Conservation (phyloP, 1,140 invertebrate species). For the Andricus grossulariae region DNA sequence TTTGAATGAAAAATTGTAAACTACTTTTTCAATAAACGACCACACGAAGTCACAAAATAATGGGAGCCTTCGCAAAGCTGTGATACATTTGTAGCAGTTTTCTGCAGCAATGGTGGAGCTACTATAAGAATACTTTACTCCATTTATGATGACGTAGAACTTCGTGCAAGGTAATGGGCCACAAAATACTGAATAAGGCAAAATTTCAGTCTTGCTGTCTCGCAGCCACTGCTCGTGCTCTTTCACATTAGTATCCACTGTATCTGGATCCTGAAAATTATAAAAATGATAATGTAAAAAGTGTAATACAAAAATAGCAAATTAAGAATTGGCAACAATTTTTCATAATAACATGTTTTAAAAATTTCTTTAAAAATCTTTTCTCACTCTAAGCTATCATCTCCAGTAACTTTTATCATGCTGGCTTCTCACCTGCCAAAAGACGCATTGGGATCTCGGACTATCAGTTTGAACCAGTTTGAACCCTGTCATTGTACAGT, state of each 20-base stretch:
- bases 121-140: not conserved
- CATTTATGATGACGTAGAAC: not conserved
- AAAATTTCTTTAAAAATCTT: too few relatives aligned
- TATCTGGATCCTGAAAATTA: not conserved
- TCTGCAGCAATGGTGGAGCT: not conserved
- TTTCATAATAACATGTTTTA: too few relatives aligned
- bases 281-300: not conserved
- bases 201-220: not conserved
- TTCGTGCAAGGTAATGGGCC: not conserved
- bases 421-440: too few relatives aligned
- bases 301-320: not conserved
- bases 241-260: not conserved
- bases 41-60: not conserved
- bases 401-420: too few relatives aligned
- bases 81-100: not conserved
- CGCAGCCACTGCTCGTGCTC: not conserved
- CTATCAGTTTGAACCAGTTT: too few relatives aligned
- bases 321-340: too few relatives aligned
- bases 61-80: not conserved
- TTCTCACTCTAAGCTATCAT: too few relatives aligned
- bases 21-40: not conserved
- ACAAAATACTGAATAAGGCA: not conserved
- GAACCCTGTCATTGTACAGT: too few relatives aligned
- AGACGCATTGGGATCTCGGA: too few relatives aligned
- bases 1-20: constrained; percentile 2